phyloP scores from a whole-genome alignment of 2,113 vertebrate species.

The Siphamia tubifer region DNA sequence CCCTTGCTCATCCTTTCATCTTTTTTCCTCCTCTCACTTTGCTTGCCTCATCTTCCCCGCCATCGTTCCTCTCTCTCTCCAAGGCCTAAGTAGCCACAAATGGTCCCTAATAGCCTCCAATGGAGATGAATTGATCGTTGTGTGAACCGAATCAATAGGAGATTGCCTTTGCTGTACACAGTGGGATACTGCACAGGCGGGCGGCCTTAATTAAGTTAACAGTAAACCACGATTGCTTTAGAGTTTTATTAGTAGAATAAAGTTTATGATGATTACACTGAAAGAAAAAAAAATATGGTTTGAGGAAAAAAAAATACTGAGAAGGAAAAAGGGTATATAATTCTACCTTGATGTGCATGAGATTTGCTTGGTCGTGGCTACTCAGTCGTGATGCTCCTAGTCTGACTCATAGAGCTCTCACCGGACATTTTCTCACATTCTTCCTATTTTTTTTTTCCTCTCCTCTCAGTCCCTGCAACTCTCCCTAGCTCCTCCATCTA shows the following conservation, averaged over 20 bases:
- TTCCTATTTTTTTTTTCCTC: background rate
- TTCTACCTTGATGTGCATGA: constrained; percentile 10
- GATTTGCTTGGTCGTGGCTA: constrained; percentile 10
- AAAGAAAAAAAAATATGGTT: constrained; percentile 15
- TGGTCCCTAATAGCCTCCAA: constrained; percentile 77
- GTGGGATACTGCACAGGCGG: constrained; percentile 55
- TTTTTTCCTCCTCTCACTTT: constrained; percentile 10
- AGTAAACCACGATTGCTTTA: constrained; percentile 58
- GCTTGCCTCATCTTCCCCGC: constrained; percentile 21
- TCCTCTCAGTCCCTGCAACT: background rate
- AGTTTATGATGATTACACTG: constrained; percentile 49
- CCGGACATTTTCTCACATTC: constrained; percentile 19
- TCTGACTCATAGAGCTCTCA: constrained; percentile 37
- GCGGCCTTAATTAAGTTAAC: constrained; percentile 75
- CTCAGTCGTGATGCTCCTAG: constrained; percentile 13
- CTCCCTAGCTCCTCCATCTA: constrained; percentile 7
- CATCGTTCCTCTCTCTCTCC: constrained; percentile 39
- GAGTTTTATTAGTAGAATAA: constrained; percentile 66
- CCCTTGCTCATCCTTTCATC: constrained; percentile 19
- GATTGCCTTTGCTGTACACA: constrained; percentile 72
- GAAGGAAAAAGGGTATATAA: background rate
- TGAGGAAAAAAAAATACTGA: constrained; percentile 1
- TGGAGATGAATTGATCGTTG: constrained; percentile 77
- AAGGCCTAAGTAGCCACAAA: constrained; percentile 75
- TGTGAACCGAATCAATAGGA: constrained; percentile 68